Evolutionary conservation across 2,113 vertebrate genomes (phyloP).

Genomic region (Chitala chitala): DNA sequence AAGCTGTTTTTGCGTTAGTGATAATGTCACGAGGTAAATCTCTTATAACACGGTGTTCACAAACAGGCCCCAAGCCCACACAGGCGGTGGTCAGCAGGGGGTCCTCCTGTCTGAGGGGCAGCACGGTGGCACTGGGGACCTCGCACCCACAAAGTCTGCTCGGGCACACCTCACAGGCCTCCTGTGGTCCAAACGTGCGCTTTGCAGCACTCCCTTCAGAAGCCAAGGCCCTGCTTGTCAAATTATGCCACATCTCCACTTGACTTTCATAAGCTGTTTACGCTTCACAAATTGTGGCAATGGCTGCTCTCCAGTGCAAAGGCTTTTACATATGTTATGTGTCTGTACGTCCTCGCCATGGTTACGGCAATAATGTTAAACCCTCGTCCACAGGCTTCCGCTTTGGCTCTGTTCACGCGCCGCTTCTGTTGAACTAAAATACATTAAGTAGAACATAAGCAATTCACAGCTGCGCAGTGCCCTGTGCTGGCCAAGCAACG

Average conservation of each 20-base stretch:
- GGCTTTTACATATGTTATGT: conserved; percentile 67
- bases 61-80: too few species aligned
- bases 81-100: too few species aligned
- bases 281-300: conserved; percentile 66
- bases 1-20: background rate
- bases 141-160: conserved; percentile 51
- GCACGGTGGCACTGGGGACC: background rate
- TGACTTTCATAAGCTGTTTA: conserved; percentile 77
- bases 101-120: too few species aligned
- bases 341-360: conserved; percentile 52
- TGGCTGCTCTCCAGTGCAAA: conserved; percentile 63
- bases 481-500: background rate
- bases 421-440: conserved; percentile 23
- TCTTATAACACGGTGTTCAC: too few species aligned
- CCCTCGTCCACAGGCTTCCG: conserved; percentile 39
- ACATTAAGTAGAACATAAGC: background rate
- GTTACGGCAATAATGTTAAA: conserved; percentile 60
- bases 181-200: conserved; percentile 46
- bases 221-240: conserved; percentile 62
- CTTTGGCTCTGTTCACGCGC: conserved; percentile 46
- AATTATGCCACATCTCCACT: conserved; percentile 74
- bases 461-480: background rate
- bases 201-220: conserved; percentile 67
- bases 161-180: conserved; percentile 45
- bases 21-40: too few species aligned